Evolutionary conservation across 2,888 invertebrate genomes (phyloP), one percentile per base, ranked within the genome.

Genomic region (Epiblema foenella): DNA sequence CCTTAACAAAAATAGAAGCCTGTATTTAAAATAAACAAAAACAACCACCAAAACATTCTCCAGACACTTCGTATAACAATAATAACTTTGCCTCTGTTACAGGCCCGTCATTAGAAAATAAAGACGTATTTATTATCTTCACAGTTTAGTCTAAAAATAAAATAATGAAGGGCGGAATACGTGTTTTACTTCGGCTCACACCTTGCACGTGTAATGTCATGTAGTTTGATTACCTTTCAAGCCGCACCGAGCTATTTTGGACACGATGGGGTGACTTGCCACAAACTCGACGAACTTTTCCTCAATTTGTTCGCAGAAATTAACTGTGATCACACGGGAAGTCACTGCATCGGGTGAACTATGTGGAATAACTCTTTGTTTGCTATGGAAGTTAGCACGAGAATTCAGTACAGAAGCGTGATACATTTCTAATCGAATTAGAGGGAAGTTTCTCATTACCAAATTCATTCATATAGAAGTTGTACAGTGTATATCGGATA

Each of bases 181-280:
- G 76, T 91, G 92, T 83, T 84, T 85, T 83, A 77, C 84, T 79
- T 92, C 88, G 79, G 79, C 86, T 90, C 85, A 86, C 93, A 92
- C 92, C 83, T 89, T 85, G 79, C 86, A 88, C 89, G 91, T 89
- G 90, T 87, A 87, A 82, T 89, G 90, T 89, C 90, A 83, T 87
- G 87, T 83, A 82, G 78, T 84, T 85, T 87, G 86, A 91, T 89
- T 90, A 89, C 88, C 84, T 88, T 77, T 81, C 81, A 79, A 79
- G 84, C 80, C 78, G 71, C 76, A 75, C 76, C 77, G 67, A 73
- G 80, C 83, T 90, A 89, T 90, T 90, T 90, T 81, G 71, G 86
- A 85, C 62, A 78, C 75, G 75, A 77, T 80, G 77, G 85, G 86
- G 77, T 73, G 74, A 46, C 58, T 83, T 78, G 80, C 75, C 75